phyloP scores from a whole-genome alignment of 2,797 vertebrate genomes.

The Lagodon rhomboides region DNA sequence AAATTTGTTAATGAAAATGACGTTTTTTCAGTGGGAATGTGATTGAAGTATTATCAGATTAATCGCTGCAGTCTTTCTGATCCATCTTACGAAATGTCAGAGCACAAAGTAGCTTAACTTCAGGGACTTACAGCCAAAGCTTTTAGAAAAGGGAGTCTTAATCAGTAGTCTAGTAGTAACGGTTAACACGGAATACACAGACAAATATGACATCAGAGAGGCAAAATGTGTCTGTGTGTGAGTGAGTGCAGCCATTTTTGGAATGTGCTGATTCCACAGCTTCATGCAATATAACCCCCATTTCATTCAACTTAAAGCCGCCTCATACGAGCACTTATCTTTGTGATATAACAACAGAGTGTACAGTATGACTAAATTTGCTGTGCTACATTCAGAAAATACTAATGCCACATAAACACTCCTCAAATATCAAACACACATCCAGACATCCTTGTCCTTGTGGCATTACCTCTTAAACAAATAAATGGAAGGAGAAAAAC shows the following conservation, averaged over 20 bases:
- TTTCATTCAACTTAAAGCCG: conserved; percentile 14
- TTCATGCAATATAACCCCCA: conserved; percentile 6
- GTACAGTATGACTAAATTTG: conserved; percentile 8
- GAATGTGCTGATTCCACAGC: conserved; percentile 20
- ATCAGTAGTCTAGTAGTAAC: background rate
- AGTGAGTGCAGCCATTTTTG: conserved; percentile 21
- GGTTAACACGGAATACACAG: conserved; percentile 3
- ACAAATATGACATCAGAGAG: conserved; percentile 7
- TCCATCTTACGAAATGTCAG: conserved; percentile 5
- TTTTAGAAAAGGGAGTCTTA: conserved; percentile 7
- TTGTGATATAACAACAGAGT: conserved; percentile 14
- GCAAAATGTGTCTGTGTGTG: conserved; percentile 21
- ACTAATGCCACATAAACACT: conserved; percentile 31
- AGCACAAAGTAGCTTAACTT: conserved; percentile 18
- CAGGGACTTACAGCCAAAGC: background rate
- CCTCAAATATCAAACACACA: conserved; percentile 8
- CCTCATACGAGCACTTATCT: background rate
- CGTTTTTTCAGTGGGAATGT: background rate
- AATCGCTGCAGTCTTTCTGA: conserved; percentile 19
- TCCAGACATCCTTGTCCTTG: background rate
- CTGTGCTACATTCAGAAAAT: conserved; percentile 18
- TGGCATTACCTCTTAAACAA: conserved; percentile 14
- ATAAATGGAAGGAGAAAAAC: conserved; percentile 25
- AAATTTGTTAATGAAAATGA: too few relatives aligned
- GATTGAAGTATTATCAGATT: conserved; percentile 17